phyloP scores from a whole-genome alignment of 2,888 invertebrate genomes.

The Aphidius colemani region DNA sequence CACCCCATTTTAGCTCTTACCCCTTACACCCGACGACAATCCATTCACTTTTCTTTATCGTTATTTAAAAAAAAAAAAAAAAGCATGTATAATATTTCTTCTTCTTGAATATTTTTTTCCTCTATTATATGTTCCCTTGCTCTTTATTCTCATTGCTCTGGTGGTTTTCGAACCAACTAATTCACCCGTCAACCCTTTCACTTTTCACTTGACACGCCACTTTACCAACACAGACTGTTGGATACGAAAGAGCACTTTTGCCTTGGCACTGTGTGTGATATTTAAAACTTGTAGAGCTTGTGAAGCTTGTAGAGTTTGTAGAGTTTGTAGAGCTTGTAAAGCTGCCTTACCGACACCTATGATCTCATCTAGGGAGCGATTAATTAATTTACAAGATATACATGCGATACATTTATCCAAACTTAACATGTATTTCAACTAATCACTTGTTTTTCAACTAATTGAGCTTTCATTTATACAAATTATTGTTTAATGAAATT shows the following conservation, averaged over 20 bases:
- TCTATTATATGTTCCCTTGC: slow-evolving; percentile 26
- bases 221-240: slow-evolving; percentile 31
- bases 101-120: slow-evolving; percentile 6
- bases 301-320: slow-evolving; percentile 9
- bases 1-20: background rate
- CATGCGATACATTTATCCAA: background rate
- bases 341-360: slow-evolving; percentile 55
- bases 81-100: too few relatives aligned
- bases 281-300: slow-evolving; percentile 14
- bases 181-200: slow-evolving; percentile 3
- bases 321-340: background rate
- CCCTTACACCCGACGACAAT: too few relatives aligned
- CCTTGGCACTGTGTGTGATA: slow-evolving; percentile 4
- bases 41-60: too few relatives aligned
- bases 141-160: slow-evolving; percentile 16
- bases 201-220: slow-evolving; percentile 19
- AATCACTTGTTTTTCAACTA: background rate
- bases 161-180: slow-evolving; percentile 12
- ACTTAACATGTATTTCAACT: background rate
- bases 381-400: slow-evolving; percentile 34
- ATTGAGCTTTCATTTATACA: background rate
- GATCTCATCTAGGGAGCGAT: slow-evolving; percentile 35
- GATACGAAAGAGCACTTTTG: slow-evolving; percentile 44
- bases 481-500: too few relatives aligned
- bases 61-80: too few relatives aligned